phyloP scores from a whole-genome alignment of 2,888 invertebrate genomes.

The Spilarctia lutea region DNA sequence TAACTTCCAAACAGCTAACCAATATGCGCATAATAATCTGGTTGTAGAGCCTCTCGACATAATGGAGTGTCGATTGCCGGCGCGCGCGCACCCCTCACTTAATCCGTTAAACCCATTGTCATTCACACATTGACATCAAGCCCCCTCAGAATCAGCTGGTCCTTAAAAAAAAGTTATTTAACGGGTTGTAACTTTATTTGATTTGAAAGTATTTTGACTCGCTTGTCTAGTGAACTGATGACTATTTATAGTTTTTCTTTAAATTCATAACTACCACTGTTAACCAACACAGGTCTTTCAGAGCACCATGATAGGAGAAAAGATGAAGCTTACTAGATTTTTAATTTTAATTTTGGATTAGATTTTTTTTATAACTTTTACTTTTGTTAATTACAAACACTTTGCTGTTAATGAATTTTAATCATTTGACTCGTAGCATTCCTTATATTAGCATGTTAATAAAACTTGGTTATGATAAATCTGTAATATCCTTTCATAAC shows the following conservation, averaged over 20 bases:
- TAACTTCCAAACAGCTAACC: slow-evolving; percentile 66
- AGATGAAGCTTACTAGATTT: background rate
- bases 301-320: background rate
- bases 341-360: no score
- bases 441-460: no score
- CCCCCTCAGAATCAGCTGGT: slow-evolving; percentile 71
- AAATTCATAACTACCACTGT: background rate
- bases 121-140: slow-evolving; percentile 55
- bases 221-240: slow-evolving; percentile 3
- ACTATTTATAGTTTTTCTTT: background rate
- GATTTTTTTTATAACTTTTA: no score
- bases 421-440: no score
- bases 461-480: no score
- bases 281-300: background rate
- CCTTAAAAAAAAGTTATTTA: slow-evolving; percentile 62
- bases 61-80: slow-evolving; percentile 73
- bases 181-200: slow-evolving; percentile 43
- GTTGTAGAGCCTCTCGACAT: slow-evolving; percentile 75
- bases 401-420: no score
- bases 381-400: no score
- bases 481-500: no score
- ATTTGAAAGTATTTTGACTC: slow-evolving; percentile 45
- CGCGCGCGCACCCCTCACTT: slow-evolving; percentile 63
- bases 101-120: slow-evolving; percentile 77
- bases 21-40: slow-evolving; percentile 79